These are phyloP conservation scores for Candoia aspera DNA, from an alignment of 2,113 vertebrate genomes.

Conservation along the genomic window DNA sequence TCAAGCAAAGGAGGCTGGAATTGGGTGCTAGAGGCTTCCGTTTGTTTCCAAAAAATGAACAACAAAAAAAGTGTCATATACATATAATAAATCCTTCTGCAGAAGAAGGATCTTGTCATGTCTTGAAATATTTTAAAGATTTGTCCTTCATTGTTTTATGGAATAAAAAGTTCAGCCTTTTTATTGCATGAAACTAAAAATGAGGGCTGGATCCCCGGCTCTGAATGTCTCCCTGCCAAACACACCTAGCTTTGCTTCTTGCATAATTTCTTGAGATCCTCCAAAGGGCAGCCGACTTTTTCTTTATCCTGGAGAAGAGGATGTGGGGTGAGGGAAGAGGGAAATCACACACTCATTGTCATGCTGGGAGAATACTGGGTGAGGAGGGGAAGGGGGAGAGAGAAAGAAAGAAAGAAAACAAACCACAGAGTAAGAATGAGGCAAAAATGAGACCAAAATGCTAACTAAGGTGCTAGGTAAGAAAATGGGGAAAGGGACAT, in stretches of 20 bases:
- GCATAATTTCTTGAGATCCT: conserved; percentile 88
- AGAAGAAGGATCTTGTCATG: conserved; percentile 84
- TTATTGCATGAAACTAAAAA: conserved; percentile 90
- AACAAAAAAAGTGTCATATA: conserved; percentile 82
- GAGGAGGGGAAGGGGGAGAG: conserved; percentile 65
- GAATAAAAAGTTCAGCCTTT: conserved; percentile 90
- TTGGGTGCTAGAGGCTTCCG: conserved; percentile 78
- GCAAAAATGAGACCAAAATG: background rate
- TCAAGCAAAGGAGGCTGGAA: conserved; percentile 78
- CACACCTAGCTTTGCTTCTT: conserved; percentile 90
- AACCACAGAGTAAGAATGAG: conserved; percentile 62
- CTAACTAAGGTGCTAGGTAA: background rate
- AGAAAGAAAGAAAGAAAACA: conserved; percentile 51
- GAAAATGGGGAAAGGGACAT: conserved; percentile 24
- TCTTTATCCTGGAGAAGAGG: conserved; percentile 78
- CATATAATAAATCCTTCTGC: conserved; percentile 81
- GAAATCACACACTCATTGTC: conserved; percentile 99
- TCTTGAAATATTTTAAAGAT: conserved; percentile 81
- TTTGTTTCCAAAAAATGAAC: conserved; percentile 61
- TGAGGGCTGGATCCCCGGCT: conserved; percentile 68
- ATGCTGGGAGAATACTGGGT: conserved; percentile 97
- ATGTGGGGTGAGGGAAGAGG: conserved; percentile 70
- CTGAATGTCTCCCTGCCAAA: conserved; percentile 80
- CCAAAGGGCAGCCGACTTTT: conserved; percentile 88
- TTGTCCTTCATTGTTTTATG: conserved; percentile 92